Percentiles rank a stretch among this genome's conserved stretches.
These are phyloP conservation scores for Ormia ochracea DNA, from an alignment of 2,888 invertebrate species.

Conservation along the genomic window DNA sequence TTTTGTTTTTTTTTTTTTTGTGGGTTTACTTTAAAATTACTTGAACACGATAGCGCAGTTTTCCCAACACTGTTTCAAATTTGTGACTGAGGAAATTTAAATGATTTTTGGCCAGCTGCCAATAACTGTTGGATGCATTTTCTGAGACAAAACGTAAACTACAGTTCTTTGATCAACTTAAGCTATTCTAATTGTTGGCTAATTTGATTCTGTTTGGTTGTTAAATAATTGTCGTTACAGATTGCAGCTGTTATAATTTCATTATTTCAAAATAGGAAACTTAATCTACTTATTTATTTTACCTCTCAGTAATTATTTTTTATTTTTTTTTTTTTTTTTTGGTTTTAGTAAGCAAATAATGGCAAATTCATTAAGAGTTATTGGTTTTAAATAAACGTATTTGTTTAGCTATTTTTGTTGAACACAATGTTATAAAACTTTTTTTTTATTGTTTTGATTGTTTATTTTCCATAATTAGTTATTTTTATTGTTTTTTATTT, in stretches of 20 bases:
- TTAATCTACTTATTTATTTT: constrained; percentile 2
- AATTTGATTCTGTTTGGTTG: constrained; percentile 14
- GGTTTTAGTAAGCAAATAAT: neutral
- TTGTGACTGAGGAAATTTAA: constrained; percentile 44
- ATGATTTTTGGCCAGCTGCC: constrained; percentile 52
- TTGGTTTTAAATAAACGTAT: too few species aligned
- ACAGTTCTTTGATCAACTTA: constrained; percentile 14
- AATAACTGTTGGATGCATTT: constrained; percentile 16
- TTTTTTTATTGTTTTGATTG: too few species aligned
- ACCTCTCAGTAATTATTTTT: neutral
- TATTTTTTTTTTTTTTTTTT: neutral
- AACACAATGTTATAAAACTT: too few species aligned
- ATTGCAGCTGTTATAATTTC: constrained; percentile 31
- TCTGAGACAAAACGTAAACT: neutral
- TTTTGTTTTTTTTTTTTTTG: too few species aligned
- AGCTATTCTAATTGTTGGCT: constrained; percentile 28
- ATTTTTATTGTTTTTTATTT: too few species aligned
- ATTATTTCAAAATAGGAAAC: constrained; percentile 11
- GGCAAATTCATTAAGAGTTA: too few species aligned
- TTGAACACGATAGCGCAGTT: too few species aligned
- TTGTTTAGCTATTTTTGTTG: too few species aligned
- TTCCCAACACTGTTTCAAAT: neutral
- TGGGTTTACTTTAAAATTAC: too few species aligned
- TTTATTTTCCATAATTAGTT: too few species aligned
- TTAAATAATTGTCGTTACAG: constrained; percentile 5